phyloP scores from a whole-genome alignment of 2,888 invertebrate species.

The Leucophora obtusa region DNA sequence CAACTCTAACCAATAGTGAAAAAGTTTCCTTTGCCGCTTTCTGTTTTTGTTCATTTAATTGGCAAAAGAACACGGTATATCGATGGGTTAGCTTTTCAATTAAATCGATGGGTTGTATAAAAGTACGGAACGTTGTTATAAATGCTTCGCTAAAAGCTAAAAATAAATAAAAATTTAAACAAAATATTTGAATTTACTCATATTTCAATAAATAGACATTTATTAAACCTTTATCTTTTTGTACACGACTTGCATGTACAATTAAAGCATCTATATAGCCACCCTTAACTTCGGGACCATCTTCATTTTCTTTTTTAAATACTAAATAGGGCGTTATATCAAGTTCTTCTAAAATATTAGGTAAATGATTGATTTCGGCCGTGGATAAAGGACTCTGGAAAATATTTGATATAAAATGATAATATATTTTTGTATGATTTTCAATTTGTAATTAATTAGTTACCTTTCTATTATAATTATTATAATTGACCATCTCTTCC shows the following conservation, averaged over 20 bases:
- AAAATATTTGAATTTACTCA: conserved; percentile 25
- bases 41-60: conserved; percentile 84
- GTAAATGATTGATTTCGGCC: conserved; percentile 65
- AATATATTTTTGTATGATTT: too few relatives aligned
- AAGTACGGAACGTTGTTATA: conserved; percentile 97
- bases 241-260: conserved; percentile 96
- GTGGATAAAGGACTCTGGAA: conserved; percentile 51
- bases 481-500: conserved; percentile 65
- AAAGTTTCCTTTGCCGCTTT: conserved; percentile 92
- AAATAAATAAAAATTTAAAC: conserved; percentile 21
- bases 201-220: conserved; percentile 38
- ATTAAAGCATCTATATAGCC: conserved; percentile 96
- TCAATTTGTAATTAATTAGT: too few relatives aligned
- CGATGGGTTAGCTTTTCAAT: conserved; percentile 89
- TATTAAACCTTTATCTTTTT: conserved; percentile 82
- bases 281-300: conserved; percentile 94
- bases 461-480: conserved; percentile 65
- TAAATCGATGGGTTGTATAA: conserved; percentile 91
- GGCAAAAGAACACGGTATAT: conserved; percentile 83
- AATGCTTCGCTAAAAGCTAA: conserved; percentile 89
- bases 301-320: conserved; percentile 88
- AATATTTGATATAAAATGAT: too few relatives aligned
- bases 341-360: conserved; percentile 86
- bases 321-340: conserved; percentile 90
- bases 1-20: conserved; percentile 94